Evolutionary conservation across 1,140 invertebrate species (phyloP).

Genomic region (Neotoxoptera formosana): DNA sequence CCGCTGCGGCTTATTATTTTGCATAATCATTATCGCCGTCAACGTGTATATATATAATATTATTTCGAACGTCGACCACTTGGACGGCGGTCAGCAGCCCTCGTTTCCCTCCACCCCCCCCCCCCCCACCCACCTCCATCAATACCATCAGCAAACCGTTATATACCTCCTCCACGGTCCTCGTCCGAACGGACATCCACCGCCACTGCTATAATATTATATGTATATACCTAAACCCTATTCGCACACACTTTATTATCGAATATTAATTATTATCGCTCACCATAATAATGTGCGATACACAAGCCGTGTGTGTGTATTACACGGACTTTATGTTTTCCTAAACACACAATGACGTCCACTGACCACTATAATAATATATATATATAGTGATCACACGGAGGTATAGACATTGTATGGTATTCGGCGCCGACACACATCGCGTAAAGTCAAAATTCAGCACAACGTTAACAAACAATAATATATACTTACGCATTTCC

Average conservation of each 20-base stretch:
- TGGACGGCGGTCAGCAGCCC: background rate
- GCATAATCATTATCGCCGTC: background rate
- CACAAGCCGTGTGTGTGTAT: background rate
- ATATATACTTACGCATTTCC: background rate
- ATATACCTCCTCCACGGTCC: background rate
- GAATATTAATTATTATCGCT: constrained; percentile 15
- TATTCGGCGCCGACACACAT: background rate
- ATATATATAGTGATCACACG: background rate
- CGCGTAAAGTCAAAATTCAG: background rate
- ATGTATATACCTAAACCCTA: background rate
- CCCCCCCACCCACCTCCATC: no score
- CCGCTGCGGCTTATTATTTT: background rate
- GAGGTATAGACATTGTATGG: background rate
- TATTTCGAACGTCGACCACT: background rate
- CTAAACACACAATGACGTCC: background rate
- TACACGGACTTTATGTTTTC: background rate
- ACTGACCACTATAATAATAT: background rate
- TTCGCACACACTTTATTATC: background rate
- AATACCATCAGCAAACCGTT: background rate
- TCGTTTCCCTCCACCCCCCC: background rate
- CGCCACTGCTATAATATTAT: background rate
- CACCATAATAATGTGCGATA: background rate
- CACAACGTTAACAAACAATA: background rate
- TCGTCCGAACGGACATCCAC: background rate
- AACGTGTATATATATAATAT: background rate